phyloP scores from a whole-genome alignment of 2,113 vertebrate genomes.

The Oncorhynchus keta region DNA sequence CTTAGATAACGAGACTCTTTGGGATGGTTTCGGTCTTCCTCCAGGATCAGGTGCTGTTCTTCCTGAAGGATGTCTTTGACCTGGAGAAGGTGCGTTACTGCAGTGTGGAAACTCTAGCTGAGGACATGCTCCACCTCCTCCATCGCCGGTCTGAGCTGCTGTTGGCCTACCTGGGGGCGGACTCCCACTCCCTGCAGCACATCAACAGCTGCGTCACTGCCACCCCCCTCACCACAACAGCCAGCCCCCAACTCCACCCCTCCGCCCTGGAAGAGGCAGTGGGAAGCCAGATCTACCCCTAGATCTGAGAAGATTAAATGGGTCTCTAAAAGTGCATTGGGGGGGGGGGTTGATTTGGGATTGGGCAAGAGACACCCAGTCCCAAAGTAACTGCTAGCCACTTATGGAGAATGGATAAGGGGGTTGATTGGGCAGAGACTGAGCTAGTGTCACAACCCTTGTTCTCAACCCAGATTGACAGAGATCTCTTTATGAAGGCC shows the following conservation, averaged over 20 bases:
- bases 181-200: conserved; percentile 56
- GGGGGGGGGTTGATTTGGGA: too few species aligned
- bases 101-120: conserved; percentile 81
- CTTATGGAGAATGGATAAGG: too few species aligned
- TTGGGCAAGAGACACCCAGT: too few species aligned
- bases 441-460: not conserved
- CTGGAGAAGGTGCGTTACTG: conserved; percentile 93
- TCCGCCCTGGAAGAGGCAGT: conserved; percentile 75
- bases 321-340: not conserved
- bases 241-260: conserved; percentile 62
- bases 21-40: not conserved
- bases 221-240: conserved; percentile 20
- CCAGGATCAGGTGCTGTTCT: conserved; percentile 91
- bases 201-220: conserved; percentile 54
- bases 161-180: conserved; percentile 78
- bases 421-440: too few species aligned
- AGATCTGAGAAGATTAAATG: not conserved
- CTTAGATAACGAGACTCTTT: too few species aligned
- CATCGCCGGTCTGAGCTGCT: conserved; percentile 83
- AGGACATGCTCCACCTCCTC: conserved; percentile 86
- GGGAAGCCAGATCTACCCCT: not conserved
- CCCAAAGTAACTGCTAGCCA: too few species aligned
- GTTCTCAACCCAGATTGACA: not conserved
- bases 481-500: not conserved
- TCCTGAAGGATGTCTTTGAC: conserved; percentile 96